These are phyloP conservation scores for Microhierax caerulescens DNA, from an alignment of 2,797 vertebrate genomes.

Conservation along the genomic window DNA sequence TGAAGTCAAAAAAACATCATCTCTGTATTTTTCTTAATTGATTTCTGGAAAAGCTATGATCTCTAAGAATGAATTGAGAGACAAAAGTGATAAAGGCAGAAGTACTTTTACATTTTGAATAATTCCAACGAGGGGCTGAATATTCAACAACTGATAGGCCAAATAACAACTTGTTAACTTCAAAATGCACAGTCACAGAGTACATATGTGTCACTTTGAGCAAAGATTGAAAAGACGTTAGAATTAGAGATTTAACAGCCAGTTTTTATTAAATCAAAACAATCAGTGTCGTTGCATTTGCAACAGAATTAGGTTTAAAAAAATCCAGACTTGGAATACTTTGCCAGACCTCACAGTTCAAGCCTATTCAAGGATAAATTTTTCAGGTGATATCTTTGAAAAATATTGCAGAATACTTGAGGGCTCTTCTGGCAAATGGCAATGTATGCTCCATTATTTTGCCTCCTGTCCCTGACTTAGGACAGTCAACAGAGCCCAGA, in stretches of 20 bases:
- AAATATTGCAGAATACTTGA: neutral
- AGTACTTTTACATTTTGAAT: constrained; percentile 68
- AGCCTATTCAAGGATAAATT: constrained; percentile 8
- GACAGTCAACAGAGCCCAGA: neutral
- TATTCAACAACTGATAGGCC: constrained; percentile 68
- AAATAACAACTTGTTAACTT: constrained; percentile 72
- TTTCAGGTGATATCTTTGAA: constrained; percentile 10
- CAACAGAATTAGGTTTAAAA: constrained; percentile 40
- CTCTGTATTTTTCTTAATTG: constrained; percentile 57
- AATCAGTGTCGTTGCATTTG: constrained; percentile 45
- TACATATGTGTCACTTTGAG: constrained; percentile 61
- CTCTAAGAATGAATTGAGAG: constrained; percentile 59
- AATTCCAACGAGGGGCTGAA: constrained; percentile 60
- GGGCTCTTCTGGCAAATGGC: neutral
- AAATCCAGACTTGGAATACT: constrained; percentile 13
- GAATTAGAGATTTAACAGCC: constrained; percentile 66
- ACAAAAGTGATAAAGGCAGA: constrained; percentile 54
- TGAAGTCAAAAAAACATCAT: constrained; percentile 42
- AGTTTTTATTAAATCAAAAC: constrained; percentile 70
- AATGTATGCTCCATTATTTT: neutral
- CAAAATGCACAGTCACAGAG: constrained; percentile 60
- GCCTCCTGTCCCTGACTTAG: neutral
- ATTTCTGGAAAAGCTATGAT: constrained; percentile 52
- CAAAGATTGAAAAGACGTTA: constrained; percentile 66
- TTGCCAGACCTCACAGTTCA: constrained; percentile 27